Evolutionary conservation across 37 sponge, comb jelly and placozoan species (phyloP).

Genomic region (Chondrosia reniformis): DNA sequence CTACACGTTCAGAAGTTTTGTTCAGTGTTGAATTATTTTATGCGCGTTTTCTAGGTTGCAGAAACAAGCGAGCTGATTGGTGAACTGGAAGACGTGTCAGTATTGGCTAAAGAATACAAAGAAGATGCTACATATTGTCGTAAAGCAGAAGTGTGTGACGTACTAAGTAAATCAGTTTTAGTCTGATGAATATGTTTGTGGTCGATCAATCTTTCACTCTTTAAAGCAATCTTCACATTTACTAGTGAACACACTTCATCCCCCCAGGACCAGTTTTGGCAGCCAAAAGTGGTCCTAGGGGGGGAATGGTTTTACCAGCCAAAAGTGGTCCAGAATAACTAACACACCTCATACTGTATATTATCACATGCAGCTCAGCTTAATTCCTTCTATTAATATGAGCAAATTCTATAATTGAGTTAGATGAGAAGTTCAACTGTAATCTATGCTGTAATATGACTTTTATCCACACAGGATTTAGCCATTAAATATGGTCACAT

Average conservation of each 20-base stretch:
- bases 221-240: no score
- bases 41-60: slow-evolving; percentile 44
- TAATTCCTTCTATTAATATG: no score
- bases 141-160: slow-evolving; percentile 68
- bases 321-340: no score
- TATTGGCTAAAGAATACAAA: slow-evolving; percentile 53
- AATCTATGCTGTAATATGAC: background rate
- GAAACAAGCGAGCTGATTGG: slow-evolving; percentile 61
- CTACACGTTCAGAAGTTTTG: background rate
- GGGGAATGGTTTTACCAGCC: no score
- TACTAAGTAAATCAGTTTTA: background rate
- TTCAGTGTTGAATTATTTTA: background rate
- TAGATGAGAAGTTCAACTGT: background rate
- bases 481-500: slow-evolving; percentile 53
- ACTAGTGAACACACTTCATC: no score
- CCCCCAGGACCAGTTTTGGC: no score
- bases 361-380: no score
- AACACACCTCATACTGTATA: no score
- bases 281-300: no score
- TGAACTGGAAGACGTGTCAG: slow-evolving; percentile 56
- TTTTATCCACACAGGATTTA: slow-evolving; percentile 47
- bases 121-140: slow-evolving; percentile 72
- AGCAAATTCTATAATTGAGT: background rate
- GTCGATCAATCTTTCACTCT: no score
- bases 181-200: background rate